phyloP scores from a whole-genome alignment of 2,113 vertebrate genomes.

The Xenus cinereus region DNA sequence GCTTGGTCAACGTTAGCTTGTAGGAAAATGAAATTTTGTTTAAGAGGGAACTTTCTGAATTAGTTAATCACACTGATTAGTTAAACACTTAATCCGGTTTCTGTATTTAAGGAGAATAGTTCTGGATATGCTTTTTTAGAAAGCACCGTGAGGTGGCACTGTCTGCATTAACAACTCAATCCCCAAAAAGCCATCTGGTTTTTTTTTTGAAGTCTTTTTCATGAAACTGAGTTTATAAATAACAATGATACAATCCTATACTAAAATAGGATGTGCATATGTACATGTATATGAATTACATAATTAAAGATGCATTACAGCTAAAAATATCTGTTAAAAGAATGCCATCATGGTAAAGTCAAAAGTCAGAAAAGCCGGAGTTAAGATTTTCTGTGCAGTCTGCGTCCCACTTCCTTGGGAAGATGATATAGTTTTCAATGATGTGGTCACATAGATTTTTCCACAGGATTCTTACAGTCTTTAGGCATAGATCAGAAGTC shows the following conservation, averaged over 20 bases:
- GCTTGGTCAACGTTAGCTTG: not conserved
- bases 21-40: not conserved
- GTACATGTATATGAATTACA: slow-evolving; percentile 23
- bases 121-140: not conserved
- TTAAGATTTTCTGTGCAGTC: not conserved
- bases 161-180: not conserved
- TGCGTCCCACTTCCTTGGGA: not conserved
- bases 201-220: not conserved
- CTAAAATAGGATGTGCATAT: slow-evolving; percentile 32
- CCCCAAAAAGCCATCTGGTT: not conserved
- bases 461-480: slow-evolving; percentile 6
- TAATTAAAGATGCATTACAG: slow-evolving; percentile 39
- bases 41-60: not conserved
- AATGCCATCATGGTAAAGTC: not conserved
- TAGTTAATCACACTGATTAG: not conserved
- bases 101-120: not conserved
- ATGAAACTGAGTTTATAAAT: slow-evolving; percentile 28
- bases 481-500: not conserved
- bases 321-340: slow-evolving; percentile 37
- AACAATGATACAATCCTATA: slow-evolving; percentile 8
- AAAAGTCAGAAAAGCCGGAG: slow-evolving; percentile 13
- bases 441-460: slow-evolving; percentile 42
- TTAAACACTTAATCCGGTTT: not conserved
- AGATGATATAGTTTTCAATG: not conserved
- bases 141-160: slow-evolving; percentile 32